phyloP scores from a whole-genome alignment of 1,140 invertebrate species.

The Calliopsis andreniformis region DNA sequence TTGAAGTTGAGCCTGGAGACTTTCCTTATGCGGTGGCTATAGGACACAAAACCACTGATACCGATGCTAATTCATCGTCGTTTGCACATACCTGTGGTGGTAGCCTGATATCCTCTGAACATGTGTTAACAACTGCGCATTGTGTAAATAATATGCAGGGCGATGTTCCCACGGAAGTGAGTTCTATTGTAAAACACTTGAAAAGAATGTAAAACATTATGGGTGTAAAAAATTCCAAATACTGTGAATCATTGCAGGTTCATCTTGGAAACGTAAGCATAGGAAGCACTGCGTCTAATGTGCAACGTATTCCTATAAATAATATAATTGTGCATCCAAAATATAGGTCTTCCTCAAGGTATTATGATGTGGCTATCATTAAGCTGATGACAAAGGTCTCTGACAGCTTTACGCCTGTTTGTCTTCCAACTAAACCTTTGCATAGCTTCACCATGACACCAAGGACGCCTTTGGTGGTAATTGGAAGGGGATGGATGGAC shows the following conservation, averaged over 20 bases:
- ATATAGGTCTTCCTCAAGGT: conserved; percentile 76
- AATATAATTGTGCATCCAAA: conserved; percentile 75
- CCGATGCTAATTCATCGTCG: background rate
- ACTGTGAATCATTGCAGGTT: conserved; percentile 3
- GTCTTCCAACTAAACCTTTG: conserved; percentile 73
- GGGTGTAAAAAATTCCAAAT: background rate
- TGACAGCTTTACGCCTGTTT: conserved; percentile 77
- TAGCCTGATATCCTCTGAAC: conserved; percentile 87
- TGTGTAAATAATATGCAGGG: conserved; percentile 82
- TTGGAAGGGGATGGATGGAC: conserved; percentile 74
- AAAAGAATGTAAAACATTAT: too few relatives aligned
- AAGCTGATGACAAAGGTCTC: conserved; percentile 71
- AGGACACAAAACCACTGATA: conserved; percentile 62
- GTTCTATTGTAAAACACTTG: background rate
- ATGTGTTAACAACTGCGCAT: conserved; percentile 92
- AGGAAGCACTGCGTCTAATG: conserved; percentile 29
- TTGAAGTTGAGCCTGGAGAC: conserved; percentile 51
- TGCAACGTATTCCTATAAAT: conserved; percentile 69
- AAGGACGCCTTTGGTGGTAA: conserved; percentile 67
- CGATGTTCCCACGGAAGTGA: conserved; percentile 71
- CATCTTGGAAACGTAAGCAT: conserved; percentile 74
- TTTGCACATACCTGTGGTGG: conserved; percentile 88
- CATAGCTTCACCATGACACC: conserved; percentile 47
- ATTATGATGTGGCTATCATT: conserved; percentile 82
- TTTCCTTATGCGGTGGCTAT: conserved; percentile 75